Evolutionary conservation across 2,113 vertebrate genomes (phyloP).

Genomic region (Xiphophorus maculatus): DNA sequence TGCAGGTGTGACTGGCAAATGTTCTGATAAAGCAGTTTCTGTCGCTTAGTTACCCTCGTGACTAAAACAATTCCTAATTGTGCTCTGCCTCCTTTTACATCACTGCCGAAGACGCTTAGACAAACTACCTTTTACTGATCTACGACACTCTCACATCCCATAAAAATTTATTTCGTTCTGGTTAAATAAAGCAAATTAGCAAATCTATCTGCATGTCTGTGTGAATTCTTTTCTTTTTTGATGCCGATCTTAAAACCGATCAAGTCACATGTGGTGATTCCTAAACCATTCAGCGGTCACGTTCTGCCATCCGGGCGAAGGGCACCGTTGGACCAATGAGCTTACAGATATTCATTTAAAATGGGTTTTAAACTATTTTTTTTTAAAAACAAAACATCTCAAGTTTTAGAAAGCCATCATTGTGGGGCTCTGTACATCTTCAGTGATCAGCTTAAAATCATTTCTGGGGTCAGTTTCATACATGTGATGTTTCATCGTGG

Average conservation of each 20-base stretch:
- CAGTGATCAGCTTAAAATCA: too few species aligned
- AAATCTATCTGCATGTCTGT: not conserved
- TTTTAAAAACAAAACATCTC: too few species aligned
- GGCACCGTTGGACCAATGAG: not conserved
- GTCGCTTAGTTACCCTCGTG: too few species aligned
- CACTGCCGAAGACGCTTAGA: not conserved
- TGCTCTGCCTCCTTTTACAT: not conserved
- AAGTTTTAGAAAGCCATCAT: too few species aligned
- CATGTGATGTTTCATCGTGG: too few species aligned
- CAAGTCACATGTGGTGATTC: not conserved
- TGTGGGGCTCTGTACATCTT: too few species aligned
- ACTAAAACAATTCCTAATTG: not conserved
- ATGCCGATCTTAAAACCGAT: not conserved
- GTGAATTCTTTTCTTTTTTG: not conserved
- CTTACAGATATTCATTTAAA: not conserved
- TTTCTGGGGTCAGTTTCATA: too few species aligned
- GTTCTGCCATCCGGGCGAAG: too few species aligned
- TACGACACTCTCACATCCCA: not conserved
- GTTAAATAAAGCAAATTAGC: not conserved
- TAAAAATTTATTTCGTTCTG: not conserved
- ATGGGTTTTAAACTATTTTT: not conserved
- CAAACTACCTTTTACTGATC: too few species aligned
- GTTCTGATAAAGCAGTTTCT: too few species aligned
- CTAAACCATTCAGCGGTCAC: not conserved
- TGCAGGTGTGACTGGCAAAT: not conserved